Conservation (phyloP, 2,797 vertebrate genomes). For the Propithecus deckenii region DNA sequence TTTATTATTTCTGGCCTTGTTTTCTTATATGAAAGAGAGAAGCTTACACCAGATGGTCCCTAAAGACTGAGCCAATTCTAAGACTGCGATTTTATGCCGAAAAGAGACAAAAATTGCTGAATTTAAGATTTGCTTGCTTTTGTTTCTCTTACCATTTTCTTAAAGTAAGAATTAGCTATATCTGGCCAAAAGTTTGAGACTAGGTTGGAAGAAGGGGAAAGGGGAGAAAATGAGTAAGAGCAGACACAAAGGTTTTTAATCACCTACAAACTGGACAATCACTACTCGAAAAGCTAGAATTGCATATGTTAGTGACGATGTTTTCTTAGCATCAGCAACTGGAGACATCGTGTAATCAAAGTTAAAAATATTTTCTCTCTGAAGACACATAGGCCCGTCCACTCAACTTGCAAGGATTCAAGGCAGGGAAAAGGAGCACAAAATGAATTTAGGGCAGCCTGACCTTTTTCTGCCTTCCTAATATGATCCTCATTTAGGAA, state of each 20-base stretch:
- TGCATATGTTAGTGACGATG: accelerated
- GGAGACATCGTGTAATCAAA: not conserved
- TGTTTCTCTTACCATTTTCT: slow-evolving; percentile 61
- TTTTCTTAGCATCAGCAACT: not conserved
- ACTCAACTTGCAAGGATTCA: not conserved
- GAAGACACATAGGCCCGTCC: not conserved
- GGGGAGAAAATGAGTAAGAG: not conserved
- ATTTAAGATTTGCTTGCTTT: slow-evolving; percentile 67
- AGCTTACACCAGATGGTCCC: slow-evolving; percentile 70
- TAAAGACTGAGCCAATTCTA: slow-evolving; percentile 50
- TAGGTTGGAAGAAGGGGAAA: not conserved
- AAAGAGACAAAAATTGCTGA: slow-evolving; percentile 59
- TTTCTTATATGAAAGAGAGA: slow-evolving; percentile 60
- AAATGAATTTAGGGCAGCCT: not conserved
- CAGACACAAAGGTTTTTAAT: not conserved
- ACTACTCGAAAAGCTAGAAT: not conserved
- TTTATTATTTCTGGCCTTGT: slow-evolving; percentile 69
- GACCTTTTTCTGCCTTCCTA: not conserved
- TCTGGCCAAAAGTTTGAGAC: slow-evolving; percentile 5
- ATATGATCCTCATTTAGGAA: not conserved
- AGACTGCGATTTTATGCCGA: slow-evolving; percentile 49
- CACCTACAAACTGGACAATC: not conserved
- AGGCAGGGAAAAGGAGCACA: not conserved
- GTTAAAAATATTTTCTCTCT: slow-evolving; percentile 3
- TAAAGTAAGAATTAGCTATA: slow-evolving; percentile 28